Conservation (phyloP, 2,888 invertebrate genomes). For the Bedellia somnulentella region DNA sequence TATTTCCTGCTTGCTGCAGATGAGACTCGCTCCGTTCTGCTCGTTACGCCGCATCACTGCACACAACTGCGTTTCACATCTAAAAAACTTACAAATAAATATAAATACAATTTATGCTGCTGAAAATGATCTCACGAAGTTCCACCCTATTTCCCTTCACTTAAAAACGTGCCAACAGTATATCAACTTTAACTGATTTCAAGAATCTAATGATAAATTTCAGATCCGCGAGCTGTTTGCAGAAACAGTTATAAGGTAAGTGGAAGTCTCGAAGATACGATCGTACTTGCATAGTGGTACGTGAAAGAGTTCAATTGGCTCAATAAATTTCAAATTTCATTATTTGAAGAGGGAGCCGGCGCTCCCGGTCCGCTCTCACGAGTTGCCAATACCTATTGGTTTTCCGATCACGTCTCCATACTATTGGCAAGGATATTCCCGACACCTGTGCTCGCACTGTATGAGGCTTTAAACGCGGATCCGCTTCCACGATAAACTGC, state of each 20-base stretch:
- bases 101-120: too few species aligned
- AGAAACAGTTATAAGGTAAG: conserved; percentile 1
- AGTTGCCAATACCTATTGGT: conserved; percentile 45
- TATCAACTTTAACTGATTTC: too few species aligned
- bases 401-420: conserved; percentile 55
- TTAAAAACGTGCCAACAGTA: too few species aligned
- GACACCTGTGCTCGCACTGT: conserved; percentile 54
- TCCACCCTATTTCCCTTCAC: too few species aligned
- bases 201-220: too few species aligned
- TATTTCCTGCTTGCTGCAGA: too few species aligned
- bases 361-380: conserved; percentile 19
- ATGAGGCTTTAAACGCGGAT: conserved; percentile 53
- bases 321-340: conserved; percentile 58
- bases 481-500: conserved; percentile 51
- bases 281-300: conserved; percentile 32
- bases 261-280: background rate
- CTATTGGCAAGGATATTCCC: conserved; percentile 54
- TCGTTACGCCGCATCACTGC: too few species aligned
- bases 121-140: too few species aligned
- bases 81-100: too few species aligned
- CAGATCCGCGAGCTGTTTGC: background rate
- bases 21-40: too few species aligned
- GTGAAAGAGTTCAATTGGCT: conserved; percentile 32
- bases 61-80: too few species aligned
- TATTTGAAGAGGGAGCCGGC: conserved; percentile 45